Conservation (phyloP, 1,140 invertebrate genomes). For the Ceratosolen fusciceps region DNA sequence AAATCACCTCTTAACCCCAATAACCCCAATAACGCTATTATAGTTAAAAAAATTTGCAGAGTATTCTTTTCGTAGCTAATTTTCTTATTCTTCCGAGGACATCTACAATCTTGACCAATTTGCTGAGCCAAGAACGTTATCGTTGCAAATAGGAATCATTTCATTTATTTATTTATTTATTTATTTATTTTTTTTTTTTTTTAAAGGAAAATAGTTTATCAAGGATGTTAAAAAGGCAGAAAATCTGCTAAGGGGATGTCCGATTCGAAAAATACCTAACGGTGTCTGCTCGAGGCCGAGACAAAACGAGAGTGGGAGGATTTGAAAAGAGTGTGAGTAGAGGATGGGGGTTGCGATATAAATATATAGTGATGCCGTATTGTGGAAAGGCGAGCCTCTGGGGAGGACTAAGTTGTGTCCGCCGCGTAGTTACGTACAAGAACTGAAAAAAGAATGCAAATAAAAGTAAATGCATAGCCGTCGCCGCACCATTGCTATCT, state of each 20-base stretch:
- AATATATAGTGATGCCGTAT: constrained; percentile 60
- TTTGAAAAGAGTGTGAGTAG: neutral
- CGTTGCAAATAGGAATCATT: too few species aligned
- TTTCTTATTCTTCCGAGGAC: too few species aligned
- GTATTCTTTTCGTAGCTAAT: too few species aligned
- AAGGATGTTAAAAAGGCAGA: neutral
- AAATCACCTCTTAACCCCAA: too few species aligned
- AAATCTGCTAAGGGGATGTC: neutral
- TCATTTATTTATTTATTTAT: too few species aligned
- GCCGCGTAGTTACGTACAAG: constrained; percentile 51
- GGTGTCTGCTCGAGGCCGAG: too few species aligned
- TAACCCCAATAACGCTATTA: too few species aligned
- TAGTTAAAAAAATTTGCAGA: too few species aligned
- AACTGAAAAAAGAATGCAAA: constrained; percentile 46
- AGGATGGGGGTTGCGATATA: constrained; percentile 48
- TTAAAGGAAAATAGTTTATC: too few species aligned
- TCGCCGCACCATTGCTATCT: neutral
- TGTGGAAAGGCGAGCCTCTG: constrained; percentile 55
- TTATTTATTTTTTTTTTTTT: too few species aligned
- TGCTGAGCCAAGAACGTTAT: neutral
- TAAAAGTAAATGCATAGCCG: constrained; percentile 32
- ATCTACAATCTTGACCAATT: neutral
- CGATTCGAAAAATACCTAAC: too few species aligned
- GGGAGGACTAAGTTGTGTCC: constrained; percentile 54
- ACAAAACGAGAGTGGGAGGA: neutral